Base-by-base conservation (phyloP, 2,113 vertebrate species). In the Macrotis lagotis region DNA sequence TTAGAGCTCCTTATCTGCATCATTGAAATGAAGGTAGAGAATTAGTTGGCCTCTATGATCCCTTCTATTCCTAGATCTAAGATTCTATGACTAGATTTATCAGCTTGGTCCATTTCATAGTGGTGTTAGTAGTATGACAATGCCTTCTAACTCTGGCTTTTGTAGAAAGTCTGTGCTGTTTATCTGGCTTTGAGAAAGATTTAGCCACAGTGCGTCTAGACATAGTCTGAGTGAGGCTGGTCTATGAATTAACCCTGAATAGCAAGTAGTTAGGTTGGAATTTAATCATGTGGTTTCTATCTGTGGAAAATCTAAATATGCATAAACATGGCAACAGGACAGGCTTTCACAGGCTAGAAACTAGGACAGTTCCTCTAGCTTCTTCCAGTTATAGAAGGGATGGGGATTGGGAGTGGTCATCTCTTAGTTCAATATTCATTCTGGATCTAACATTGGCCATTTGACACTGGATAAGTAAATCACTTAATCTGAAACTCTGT, bases 231-330 rank as follows among this genome's bases (percentile, higher is more conserved):
- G 92, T 93, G 66, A 74, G 16, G 37, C 89, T 95, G 48, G 55
- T 95, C 66, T 83, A 24, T 83, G 66, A 83, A 83, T 83, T 83
- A 83, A 90, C 48, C 94, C 52, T 47, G 66, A 93, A 90, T 50
- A 26, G 47, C 25, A 95, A 90, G 90, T 91, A 92, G 83, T 55
- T 91, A 1, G 90, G 90, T 50, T 91, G 92, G 93, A 51, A 50
- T 92, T 94, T 90, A 24, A 83, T 83, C 66, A 93, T 92, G 66
- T 44, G 51, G 11, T 96, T 90, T 95, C 31, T 97, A 94, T 95
- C 53, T 95, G 25, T 10, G 88, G 55, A 89, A 74, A 88, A 19
- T 93, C 74, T 95, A 90, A 91, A 8, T 94, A 74, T 92, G 44
- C 51, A 93, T 28, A 83, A 9, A n/a, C 12, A 49, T 52, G 74